Percentiles rank a stretch among this genome's conserved stretches.
phyloP scores from a whole-genome alignment of 2,113 vertebrate species.

The Gambusia affinis region DNA sequence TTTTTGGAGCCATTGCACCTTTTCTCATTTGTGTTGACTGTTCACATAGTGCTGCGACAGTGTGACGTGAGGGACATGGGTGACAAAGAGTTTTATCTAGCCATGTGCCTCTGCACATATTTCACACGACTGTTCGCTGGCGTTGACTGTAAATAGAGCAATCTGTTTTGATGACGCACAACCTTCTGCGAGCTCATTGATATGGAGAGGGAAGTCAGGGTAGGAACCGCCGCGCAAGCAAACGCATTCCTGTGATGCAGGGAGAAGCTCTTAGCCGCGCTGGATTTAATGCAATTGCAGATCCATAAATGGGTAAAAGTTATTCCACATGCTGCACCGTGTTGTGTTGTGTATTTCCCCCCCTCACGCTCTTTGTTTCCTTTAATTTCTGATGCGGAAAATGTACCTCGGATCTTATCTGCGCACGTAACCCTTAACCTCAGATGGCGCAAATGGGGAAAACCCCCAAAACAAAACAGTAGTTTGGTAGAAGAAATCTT shows the following conservation, averaged over 20 bases:
- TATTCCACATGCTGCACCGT: not conserved
- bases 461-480: slow-evolving; percentile 6
- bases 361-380: not conserved
- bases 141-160: slow-evolving; percentile 69
- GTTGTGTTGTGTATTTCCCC: not conserved
- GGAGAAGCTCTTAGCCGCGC: slow-evolving; percentile 4
- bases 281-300: slow-evolving; percentile 1
- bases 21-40: slow-evolving; percentile 3
- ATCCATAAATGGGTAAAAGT: slow-evolving; percentile 17
- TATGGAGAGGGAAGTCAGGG: slow-evolving; percentile 56
- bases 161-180: slow-evolving; percentile 72
- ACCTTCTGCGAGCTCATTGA: slow-evolving; percentile 49
- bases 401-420: not conserved
- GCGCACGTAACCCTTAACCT: slow-evolving; percentile 14
- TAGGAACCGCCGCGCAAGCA: slow-evolving; percentile 51
- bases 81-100: not conserved
- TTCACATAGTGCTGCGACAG: slow-evolving; percentile 7
- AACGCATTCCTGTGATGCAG: slow-evolving; percentile 39
- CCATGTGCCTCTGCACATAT: slow-evolving; percentile 21
- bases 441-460: slow-evolving; percentile 1
- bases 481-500: slow-evolving; percentile 31
- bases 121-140: slow-evolving; percentile 39
- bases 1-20: not conserved
- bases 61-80: slow-evolving; percentile 1
- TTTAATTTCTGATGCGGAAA: slow-evolving; percentile 12